phyloP scores from a whole-genome alignment of 2,113 vertebrate genomes.

The Poecilia latipinna region DNA sequence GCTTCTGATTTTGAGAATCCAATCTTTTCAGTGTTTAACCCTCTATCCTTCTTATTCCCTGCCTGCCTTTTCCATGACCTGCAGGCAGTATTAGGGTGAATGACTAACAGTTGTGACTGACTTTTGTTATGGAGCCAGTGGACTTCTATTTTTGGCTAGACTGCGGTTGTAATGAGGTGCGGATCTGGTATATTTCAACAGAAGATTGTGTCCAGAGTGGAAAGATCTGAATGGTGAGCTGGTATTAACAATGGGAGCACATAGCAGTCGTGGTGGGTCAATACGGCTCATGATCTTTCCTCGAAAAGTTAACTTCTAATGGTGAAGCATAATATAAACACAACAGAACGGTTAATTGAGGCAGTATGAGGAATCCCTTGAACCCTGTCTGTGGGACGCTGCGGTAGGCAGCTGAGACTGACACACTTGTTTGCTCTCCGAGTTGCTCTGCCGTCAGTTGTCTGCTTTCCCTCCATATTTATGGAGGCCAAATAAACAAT shows the following conservation, averaged over 20 bases:
- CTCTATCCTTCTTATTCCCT: slow-evolving; percentile 6
- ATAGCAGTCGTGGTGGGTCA: slow-evolving; percentile 19
- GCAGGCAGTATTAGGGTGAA: slow-evolving; percentile 33
- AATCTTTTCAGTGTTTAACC: slow-evolving; percentile 9
- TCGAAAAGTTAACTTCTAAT: slow-evolving; percentile 56
- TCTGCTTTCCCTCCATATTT: too few species aligned
- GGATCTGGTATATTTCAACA: slow-evolving; percentile 50
- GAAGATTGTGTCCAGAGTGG: slow-evolving; percentile 22
- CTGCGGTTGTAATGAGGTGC: slow-evolving; percentile 61
- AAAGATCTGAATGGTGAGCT: slow-evolving; percentile 44
- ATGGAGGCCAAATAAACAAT: slow-evolving; percentile 60
- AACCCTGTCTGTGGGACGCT: slow-evolving; percentile 60
- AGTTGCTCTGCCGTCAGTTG: slow-evolving; percentile 35
- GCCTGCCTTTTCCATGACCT: slow-evolving; percentile 45
- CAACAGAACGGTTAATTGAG: slow-evolving; percentile 65
- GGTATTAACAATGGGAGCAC: slow-evolving; percentile 25
- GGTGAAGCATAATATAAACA: slow-evolving; percentile 69
- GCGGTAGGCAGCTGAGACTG: slow-evolving; percentile 57
- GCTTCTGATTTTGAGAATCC: slow-evolving; percentile 33
- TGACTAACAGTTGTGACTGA: slow-evolving; percentile 43
- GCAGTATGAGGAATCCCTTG: slow-evolving; percentile 72
- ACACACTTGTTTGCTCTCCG: slow-evolving; percentile 38
- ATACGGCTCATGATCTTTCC: slow-evolving; percentile 37
- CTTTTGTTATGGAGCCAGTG: slow-evolving; percentile 39
- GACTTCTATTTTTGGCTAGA: slow-evolving; percentile 54